Evolutionary conservation across 2,797 vertebrate genomes (phyloP), one percentile per base, ranked within the genome.

Genomic region (Trichosurus vulpecula): DNA sequence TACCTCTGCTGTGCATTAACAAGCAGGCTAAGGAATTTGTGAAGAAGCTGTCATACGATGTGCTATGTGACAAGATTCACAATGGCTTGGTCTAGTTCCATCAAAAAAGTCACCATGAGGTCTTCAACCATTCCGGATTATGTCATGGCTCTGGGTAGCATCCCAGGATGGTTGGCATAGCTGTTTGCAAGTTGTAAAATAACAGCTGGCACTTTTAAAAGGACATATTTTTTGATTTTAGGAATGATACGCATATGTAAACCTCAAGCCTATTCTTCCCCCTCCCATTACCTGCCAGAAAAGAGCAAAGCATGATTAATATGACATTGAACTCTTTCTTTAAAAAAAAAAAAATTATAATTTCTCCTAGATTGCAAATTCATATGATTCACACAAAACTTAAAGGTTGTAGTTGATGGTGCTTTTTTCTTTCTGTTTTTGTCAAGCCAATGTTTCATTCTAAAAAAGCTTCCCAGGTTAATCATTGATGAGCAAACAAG

Each of bases 121-220:
- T 94, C 92, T 94, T 92, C 97, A 74, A 93, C 47, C 61, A 57
- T 91, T 95, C 93, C 95, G 57, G 29, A 97, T 97, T 95, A 95
- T n/a, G 66, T 94, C 94, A 57, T 1, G 92, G 93, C 94, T 95
- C 95, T 58, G 90, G 90, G 97, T 97, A 97, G 95, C 96, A 93
- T 96, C 94, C 54, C 94, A 61, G 10, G 89, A 94, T 90, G 95
- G 92, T 97, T 97, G 97, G 93, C 96, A 97, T 96, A 96, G 96
- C 96, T 97, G 93, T 98, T 95, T 97, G 58, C 93, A 96, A 95
- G 81, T 94, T 66, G 96, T 97, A 54, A 96, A 97, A 95, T 58
- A 98, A 95, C 97, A 98, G 98, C 97, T 98, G 98, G 22, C 94
- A 97, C 47, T 96, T 97, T 97, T 94, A 97, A 98, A 98, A 98